Percentiles rank a stretch among this genome's conserved stretches.
Conservation (phyloP, 2,888 invertebrate species). For the Fragum fragum region DNA sequence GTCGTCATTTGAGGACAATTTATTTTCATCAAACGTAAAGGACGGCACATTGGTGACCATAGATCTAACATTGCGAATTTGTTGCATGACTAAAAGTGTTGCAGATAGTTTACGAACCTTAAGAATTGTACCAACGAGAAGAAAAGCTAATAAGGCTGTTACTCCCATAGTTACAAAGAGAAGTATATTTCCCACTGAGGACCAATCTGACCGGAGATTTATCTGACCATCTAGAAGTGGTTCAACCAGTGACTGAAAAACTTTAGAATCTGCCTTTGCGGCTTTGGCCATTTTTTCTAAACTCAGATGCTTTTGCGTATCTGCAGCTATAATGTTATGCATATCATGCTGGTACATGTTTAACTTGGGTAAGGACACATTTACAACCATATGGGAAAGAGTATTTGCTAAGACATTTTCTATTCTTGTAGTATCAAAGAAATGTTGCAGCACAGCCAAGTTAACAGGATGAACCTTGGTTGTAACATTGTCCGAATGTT, state of each 20-base stretch:
- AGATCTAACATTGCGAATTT: too few relatives aligned
- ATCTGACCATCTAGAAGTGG: slow-evolving; percentile 49
- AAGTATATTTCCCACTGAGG: slow-evolving; percentile 17
- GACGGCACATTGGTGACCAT: too few relatives aligned
- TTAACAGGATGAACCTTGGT: slow-evolving; percentile 51
- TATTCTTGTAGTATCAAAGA: slow-evolving; percentile 37
- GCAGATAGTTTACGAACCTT: slow-evolving; percentile 34
- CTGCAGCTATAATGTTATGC: slow-evolving; percentile 45
- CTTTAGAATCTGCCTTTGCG: slow-evolving; percentile 42
- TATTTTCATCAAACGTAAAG: too few relatives aligned
- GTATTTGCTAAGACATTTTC: slow-evolving; percentile 39
- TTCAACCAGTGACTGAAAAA: slow-evolving; percentile 52
- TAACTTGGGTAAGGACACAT: slow-evolving; percentile 38
- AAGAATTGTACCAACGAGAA: slow-evolving; percentile 22
- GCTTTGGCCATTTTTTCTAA: slow-evolving; percentile 50
- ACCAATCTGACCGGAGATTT: slow-evolving; percentile 34
- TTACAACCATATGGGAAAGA: slow-evolving; percentile 30
- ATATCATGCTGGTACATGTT: slow-evolving; percentile 46
- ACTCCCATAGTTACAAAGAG: slow-evolving; percentile 6
- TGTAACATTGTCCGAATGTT: slow-evolving; percentile 10
- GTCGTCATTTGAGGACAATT: too few relatives aligned
- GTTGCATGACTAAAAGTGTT: too few relatives aligned
- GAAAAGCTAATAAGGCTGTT: background rate
- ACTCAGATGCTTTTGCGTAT: slow-evolving; percentile 43
- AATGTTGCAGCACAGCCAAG: slow-evolving; percentile 49